Conservation (phyloP, 2,888 invertebrate genomes). For the Xylota sylvarum region DNA sequence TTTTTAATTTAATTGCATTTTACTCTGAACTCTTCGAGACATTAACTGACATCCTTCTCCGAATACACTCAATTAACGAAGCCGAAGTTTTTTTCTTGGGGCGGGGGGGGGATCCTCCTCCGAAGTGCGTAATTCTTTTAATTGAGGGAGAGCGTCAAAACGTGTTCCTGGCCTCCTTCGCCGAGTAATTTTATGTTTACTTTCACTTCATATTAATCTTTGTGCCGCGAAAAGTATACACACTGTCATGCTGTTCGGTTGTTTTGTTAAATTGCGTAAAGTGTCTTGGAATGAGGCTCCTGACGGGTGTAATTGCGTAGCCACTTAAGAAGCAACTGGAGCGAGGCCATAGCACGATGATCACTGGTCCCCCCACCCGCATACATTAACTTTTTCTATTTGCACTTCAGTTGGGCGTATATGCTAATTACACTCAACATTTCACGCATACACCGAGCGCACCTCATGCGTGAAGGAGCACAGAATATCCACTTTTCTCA, state of each 20-base stretch:
- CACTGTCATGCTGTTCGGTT: conserved; percentile 21
- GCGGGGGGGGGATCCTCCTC: not conserved
- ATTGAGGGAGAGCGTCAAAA: conserved; percentile 48
- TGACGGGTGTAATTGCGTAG: conserved; percentile 1
- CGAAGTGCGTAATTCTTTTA: conserved; percentile 49
- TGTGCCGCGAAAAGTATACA: conserved; percentile 15
- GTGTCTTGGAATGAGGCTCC: conserved; percentile 11
- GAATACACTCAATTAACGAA: conserved; percentile 38
- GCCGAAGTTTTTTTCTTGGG: not conserved
- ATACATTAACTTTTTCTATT: conserved; percentile 63
- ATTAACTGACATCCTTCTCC: conserved; percentile 29
- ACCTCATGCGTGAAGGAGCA: conserved; percentile 51
- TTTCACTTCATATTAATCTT: conserved; percentile 56
- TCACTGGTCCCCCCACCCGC: not conserved
- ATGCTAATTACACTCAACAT: conserved; percentile 61
- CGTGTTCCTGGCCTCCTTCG: conserved; percentile 32
- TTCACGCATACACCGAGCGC: conserved; percentile 48
- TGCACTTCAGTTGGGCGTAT: conserved; percentile 18
- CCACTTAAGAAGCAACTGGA: conserved; percentile 51
- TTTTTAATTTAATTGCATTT: conserved; percentile 52
- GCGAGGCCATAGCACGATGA: conserved; percentile 15
- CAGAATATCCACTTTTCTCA: conserved; percentile 4
- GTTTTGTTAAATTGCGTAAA: conserved; percentile 33
- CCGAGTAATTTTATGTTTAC: conserved; percentile 49
- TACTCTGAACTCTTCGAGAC: conserved; percentile 32